Conservation (phyloP, 2,888 invertebrate species). For the Catocala sponsa region DNA sequence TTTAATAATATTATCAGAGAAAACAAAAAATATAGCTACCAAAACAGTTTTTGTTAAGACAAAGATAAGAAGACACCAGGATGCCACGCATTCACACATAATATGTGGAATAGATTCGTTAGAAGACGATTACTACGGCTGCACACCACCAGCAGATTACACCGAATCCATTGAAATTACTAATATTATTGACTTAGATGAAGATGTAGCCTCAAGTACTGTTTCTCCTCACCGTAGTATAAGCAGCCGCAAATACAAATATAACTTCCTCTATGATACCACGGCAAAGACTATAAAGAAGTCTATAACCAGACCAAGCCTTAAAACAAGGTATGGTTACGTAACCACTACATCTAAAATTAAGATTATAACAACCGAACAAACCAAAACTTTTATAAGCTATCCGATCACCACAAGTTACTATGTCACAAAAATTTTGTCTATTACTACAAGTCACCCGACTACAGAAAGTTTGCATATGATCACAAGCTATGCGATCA, state of each 20-base stretch:
- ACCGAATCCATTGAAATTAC: background rate
- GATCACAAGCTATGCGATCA: background rate
- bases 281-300: no score
- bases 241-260: no score
- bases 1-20: background rate
- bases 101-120: constrained; percentile 49
- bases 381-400: background rate
- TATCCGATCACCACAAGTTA: background rate
- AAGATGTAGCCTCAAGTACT: background rate
- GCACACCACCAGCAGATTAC: constrained; percentile 20
- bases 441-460: no score
- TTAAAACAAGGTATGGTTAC: no score
- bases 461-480: background rate
- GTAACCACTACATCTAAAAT: no score
- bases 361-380: background rate
- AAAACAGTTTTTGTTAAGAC: no score
- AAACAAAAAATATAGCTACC: background rate
- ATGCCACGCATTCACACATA: constrained; percentile 13
- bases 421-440: no score
- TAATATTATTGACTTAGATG: background rate
- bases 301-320: no score
- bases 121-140: constrained; percentile 53
- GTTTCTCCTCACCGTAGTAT: no score
- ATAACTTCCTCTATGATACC: no score
- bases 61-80: background rate